These are phyloP conservation scores for Sinella curviseta DNA, from an alignment of 1,140 invertebrate genomes.

Conservation along the genomic window DNA sequence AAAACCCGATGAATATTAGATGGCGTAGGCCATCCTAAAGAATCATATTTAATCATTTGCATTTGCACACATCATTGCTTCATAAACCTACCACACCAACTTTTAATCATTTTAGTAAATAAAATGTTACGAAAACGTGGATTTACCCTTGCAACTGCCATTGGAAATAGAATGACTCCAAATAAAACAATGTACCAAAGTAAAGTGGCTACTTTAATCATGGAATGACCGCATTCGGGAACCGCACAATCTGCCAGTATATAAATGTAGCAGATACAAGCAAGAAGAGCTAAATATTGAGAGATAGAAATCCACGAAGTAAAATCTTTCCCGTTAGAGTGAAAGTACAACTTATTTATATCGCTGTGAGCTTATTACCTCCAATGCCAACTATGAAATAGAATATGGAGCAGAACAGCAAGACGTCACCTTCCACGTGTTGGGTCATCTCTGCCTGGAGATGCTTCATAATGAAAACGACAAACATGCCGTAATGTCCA, in stretches of 20 bases:
- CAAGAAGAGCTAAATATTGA: neutral
- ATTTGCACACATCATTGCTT: no score
- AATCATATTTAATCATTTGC: no score
- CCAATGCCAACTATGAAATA: conserved; percentile 10
- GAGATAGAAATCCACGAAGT: neutral
- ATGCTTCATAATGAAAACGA: conserved; percentile 28
- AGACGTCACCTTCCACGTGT: conserved; percentile 25
- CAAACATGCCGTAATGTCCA: conserved; percentile 31
- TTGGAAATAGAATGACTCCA: neutral
- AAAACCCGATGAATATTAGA: conserved; percentile 9
- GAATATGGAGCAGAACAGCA: conserved; percentile 22
- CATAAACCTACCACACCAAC: no score
- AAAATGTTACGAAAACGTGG: no score
- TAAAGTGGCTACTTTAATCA: neutral
- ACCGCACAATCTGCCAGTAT: conserved; percentile 19
- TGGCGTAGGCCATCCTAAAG: conserved; percentile 7
- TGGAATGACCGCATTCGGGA: conserved; percentile 7
- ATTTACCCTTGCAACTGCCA: neutral
- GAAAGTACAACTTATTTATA: no score
- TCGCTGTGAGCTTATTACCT: no score
- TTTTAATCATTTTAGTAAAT: no score
- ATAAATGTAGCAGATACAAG: conserved; percentile 3
- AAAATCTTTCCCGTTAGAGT: neutral
- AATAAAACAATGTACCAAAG: neutral
- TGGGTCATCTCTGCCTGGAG: conserved; percentile 29